Evolutionary conservation across 2,797 vertebrate species (phyloP), one percentile per base, ranked within the genome.

Genomic region (Nasua narica): DNA sequence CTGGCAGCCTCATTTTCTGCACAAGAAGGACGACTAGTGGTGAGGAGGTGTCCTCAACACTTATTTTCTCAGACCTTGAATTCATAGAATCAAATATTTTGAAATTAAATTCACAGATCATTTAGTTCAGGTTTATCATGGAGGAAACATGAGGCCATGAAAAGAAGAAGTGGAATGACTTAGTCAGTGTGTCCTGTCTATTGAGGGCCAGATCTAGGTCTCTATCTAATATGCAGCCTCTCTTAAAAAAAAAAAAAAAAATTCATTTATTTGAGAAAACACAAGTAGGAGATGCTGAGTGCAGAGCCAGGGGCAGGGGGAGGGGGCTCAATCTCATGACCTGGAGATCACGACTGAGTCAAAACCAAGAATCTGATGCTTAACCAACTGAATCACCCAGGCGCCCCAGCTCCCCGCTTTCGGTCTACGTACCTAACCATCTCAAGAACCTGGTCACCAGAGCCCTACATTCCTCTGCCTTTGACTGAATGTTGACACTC

Each of bases 21-120:
- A 50, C 96, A 97, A 97, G 96, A 93, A 92, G 93, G 97, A 98
- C 98, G 96, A 96, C 98, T 98, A 98, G 98, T 97, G 98, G 97
- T 70, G 56, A 90, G 58, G 92, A 32, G 40, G 3, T 21, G 54
- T 37, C 90, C 56, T 95, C 4, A 0, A 65, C 74, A 12, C 43
- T 77, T 46, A 9, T 29, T 35, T 40, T 43, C 18, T 58, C 60
- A 29, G 16, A n/a, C 32, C 29, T 90, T 60, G 25, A 89, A 72
- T 60, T 54, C 48, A 27, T 1, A 19, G 48, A 90, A 27, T 46
- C 8, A 58, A 9, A 3, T 79, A 43, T 48, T 87, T 87, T 70
- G 1, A 29, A 35, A 69, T 78, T 27, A 74, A n/a, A 85, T 81
- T 83, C 90, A 72, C 52, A 78, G 54, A 43, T 62, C 11, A 86